Conservation (phyloP, 2,797 vertebrate species). For the Bothrops alternatus region DNA sequence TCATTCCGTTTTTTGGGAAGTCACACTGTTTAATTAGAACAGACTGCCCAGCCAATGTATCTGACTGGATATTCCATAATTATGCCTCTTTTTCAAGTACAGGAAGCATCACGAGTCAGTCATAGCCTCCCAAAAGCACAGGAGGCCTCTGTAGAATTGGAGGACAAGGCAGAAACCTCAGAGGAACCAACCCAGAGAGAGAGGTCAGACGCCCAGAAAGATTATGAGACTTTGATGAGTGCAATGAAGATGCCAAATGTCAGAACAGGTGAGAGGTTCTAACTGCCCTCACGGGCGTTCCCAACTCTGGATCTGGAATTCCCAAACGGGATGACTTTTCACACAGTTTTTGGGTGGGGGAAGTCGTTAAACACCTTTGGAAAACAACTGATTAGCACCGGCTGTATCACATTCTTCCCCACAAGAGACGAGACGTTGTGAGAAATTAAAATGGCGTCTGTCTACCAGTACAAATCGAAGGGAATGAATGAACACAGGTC, state of each 20-base stretch:
- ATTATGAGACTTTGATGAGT: constrained; percentile 54
- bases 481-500: no score
- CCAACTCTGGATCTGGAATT: not conserved
- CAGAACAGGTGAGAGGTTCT: constrained; percentile 46
- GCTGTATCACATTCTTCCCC: not conserved
- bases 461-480: not conserved
- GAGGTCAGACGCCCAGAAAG: constrained; percentile 22
- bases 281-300: not conserved
- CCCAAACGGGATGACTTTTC: not conserved
- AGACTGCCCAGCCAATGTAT: not conserved
- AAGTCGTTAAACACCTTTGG: not conserved
- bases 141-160: constrained; percentile 15
- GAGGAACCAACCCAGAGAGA: constrained; percentile 39
- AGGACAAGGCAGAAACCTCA: constrained; percentile 28
- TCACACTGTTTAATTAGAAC: not conserved
- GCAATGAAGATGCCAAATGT: constrained; percentile 38
- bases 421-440: no score
- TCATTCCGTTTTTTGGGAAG: not conserved
- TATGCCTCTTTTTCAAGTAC: constrained; percentile 29
- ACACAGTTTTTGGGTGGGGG: not conserved
- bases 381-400: not conserved
- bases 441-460: not conserved
- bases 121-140: constrained; percentile 36
- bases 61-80: constrained; percentile 25
- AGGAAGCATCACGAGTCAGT: constrained; percentile 45